Percentiles rank a stretch among this genome's conserved stretches.
Evolutionary conservation across 2,797 vertebrate species (phyloP).

Genomic region (Hipposideros larvatus): DNA sequence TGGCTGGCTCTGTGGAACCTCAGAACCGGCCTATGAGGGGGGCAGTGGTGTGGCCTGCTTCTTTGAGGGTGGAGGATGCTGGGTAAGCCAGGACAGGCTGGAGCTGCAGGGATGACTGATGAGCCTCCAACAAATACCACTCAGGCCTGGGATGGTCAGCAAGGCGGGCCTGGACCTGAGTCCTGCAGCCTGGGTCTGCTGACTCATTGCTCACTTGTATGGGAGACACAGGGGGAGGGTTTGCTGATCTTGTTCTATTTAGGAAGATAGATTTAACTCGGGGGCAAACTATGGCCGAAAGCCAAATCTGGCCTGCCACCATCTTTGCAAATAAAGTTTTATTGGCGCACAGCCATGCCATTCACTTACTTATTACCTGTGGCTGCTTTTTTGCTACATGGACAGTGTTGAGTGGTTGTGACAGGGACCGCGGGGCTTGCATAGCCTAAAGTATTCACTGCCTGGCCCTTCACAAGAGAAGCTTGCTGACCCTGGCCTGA

Average conservation of each 20-base stretch:
- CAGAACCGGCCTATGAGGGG: neutral
- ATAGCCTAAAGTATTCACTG: neutral
- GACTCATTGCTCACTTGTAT: neutral
- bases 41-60: too few species aligned
- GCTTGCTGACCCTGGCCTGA: neutral
- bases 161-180: neutral
- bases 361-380: neutral
- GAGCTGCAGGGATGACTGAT: neutral
- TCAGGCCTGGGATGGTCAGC: neutral
- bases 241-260: neutral
- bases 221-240: neutral
- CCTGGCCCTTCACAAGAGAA: neutral
- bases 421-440: neutral
- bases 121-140: neutral
- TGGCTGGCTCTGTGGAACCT: neutral
- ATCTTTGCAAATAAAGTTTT: conserved; percentile 40
- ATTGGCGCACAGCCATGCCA: neutral
- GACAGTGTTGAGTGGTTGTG: neutral
- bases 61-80: neutral
- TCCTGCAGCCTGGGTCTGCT: neutral
- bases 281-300: neutral
- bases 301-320: neutral
- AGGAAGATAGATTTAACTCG: neutral
- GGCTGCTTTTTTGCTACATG: neutral
- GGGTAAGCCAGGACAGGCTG: neutral